Conservation (phyloP, 1,140 invertebrate species). For the Drosophila guanche region DNA sequence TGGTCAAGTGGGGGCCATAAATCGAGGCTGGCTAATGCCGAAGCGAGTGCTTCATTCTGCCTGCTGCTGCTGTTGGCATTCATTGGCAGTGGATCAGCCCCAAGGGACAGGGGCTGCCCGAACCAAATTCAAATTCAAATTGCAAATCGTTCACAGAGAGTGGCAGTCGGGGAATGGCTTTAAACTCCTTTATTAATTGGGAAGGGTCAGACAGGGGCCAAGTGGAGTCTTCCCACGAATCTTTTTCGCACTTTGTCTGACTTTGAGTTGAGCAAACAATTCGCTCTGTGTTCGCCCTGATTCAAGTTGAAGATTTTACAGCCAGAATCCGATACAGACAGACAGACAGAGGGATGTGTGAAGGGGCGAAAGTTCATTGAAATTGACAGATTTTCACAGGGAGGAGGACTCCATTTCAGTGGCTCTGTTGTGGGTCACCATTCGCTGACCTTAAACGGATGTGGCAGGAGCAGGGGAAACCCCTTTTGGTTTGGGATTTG, state of each 20-base stretch:
- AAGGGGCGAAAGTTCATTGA: slow-evolving; percentile 28
- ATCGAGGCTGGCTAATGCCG: slow-evolving; percentile 64
- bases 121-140: slow-evolving; percentile 47
- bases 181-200: slow-evolving; percentile 36
- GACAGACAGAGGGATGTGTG: too few species aligned
- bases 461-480: too few species aligned
- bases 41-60: slow-evolving; percentile 56
- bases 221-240: slow-evolving; percentile 11
- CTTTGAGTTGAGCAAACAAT: slow-evolving; percentile 35
- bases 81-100: slow-evolving; percentile 39
- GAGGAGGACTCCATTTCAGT: too few species aligned
- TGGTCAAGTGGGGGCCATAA: slow-evolving; percentile 68
- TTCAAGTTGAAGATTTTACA: slow-evolving; percentile 26
- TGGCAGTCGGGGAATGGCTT: slow-evolving; percentile 30
- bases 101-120: slow-evolving; percentile 6
- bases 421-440: not conserved
- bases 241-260: slow-evolving; percentile 40
- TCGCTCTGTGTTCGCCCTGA: slow-evolving; percentile 14
- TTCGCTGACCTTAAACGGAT: not conserved
- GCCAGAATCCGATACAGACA: slow-evolving; percentile 26
- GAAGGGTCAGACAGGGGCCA: slow-evolving; percentile 24
- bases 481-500: not conserved
- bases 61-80: slow-evolving; percentile 65
- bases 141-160: slow-evolving; percentile 11
- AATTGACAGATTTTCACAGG: slow-evolving; percentile 28